phyloP scores from a whole-genome alignment of 2,113 vertebrate genomes.

The Vulpes vulpes region DNA sequence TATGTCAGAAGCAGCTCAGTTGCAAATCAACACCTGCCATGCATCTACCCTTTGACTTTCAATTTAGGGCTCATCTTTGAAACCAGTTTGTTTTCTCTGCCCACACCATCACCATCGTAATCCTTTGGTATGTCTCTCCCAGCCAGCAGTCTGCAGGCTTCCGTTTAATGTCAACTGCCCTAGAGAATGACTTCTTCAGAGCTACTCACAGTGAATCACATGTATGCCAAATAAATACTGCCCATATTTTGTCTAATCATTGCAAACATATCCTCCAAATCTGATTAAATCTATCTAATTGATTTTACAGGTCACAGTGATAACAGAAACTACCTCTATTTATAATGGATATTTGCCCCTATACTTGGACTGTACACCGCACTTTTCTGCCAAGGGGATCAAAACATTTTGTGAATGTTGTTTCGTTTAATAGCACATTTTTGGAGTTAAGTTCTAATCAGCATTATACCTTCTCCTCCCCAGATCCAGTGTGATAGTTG shows the following conservation, averaged over 20 bases:
- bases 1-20: not conserved
- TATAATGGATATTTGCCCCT: not conserved
- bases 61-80: not conserved
- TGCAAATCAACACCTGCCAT: not conserved
- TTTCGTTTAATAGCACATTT: not conserved
- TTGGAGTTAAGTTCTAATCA: not conserved
- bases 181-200: not conserved
- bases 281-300: not conserved
- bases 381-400: not conserved
- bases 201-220: not conserved
- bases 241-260: not conserved
- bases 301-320: not conserved
- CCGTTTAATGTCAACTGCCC: not conserved
- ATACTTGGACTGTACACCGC: not conserved
- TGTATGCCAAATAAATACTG: not conserved
- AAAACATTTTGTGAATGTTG: not conserved
- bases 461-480: not conserved
- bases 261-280: conserved; percentile 9
- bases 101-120: not conserved
- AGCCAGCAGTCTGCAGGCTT: not conserved
- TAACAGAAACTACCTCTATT: conserved; percentile 29
- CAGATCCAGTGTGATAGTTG: not conserved
- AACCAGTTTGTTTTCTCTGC: conserved; percentile 1
- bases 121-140: not conserved
- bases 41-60: not conserved